Conservation (phyloP, 2,797 vertebrate genomes). For the Pangasius macronema region DNA sequence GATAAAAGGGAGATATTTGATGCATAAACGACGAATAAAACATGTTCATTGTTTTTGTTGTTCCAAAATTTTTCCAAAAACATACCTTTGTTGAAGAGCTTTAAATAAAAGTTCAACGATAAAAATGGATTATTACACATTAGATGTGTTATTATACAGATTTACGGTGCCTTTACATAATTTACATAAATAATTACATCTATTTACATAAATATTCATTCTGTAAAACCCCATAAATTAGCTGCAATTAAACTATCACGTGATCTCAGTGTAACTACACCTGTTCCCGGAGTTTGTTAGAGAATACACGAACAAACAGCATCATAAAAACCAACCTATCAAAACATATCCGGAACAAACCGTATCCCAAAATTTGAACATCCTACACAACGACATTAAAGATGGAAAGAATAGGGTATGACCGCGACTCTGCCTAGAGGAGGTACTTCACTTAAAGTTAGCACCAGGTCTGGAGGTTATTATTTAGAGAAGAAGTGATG, state of each 20-base stretch:
- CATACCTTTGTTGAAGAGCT: too few relatives aligned
- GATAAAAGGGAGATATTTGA: not conserved
- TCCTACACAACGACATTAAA: not conserved
- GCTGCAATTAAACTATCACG: not conserved
- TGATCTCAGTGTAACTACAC: not conserved
- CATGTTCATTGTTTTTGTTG: too few relatives aligned
- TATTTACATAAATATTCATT: not conserved
- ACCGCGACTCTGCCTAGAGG: not conserved
- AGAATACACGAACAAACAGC: not conserved
- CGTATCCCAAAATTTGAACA: not conserved
- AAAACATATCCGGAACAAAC: not conserved
- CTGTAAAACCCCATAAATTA: not conserved
- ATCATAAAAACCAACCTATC: not conserved
- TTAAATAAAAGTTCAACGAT: too few relatives aligned
- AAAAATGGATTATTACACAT: not conserved
- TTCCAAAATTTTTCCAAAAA: too few relatives aligned
- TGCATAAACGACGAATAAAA: not conserved
- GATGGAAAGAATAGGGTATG: not conserved
- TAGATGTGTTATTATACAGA: not conserved
- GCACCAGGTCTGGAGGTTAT: not conserved
- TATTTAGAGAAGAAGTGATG: not conserved
- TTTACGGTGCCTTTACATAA: not conserved
- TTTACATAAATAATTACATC: not conserved
- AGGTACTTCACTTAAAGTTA: not conserved
- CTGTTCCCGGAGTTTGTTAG: not conserved